phyloP scores from a whole-genome alignment of 2,797 vertebrate genomes.

The Rhynchonycteris naso region DNA sequence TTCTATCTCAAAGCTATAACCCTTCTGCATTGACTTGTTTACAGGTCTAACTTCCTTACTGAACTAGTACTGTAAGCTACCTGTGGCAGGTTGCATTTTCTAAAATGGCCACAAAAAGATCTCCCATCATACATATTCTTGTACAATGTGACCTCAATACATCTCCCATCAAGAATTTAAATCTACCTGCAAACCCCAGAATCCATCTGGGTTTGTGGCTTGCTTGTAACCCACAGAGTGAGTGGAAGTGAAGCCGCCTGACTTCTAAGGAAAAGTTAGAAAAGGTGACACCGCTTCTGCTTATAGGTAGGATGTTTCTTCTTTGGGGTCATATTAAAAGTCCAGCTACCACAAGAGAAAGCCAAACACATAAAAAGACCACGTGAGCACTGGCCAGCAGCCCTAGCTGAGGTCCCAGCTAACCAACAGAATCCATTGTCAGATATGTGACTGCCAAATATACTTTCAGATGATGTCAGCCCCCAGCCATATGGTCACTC shows the following conservation, averaged over 20 bases:
- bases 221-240: background rate
- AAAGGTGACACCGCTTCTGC: background rate
- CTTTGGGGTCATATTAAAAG: background rate
- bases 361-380: background rate
- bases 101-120: background rate
- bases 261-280: background rate
- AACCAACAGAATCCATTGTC: background rate
- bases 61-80: background rate
- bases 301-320: background rate
- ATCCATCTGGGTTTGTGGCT: background rate
- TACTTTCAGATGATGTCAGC: background rate
- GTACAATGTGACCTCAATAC: background rate
- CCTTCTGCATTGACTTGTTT: background rate
- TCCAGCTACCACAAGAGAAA: background rate
- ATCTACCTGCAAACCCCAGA: background rate
- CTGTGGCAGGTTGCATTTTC: background rate
- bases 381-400: background rate
- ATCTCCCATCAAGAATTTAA: background rate
- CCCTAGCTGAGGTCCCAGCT: background rate
- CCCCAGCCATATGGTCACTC: background rate
- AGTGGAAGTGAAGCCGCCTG: background rate
- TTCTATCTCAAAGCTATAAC: background rate
- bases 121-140: background rate
- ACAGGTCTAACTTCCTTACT: background rate
- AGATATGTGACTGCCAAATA: background rate